Conservation (phyloP, 1,140 invertebrate genomes). For the Melitaea cinxia region DNA sequence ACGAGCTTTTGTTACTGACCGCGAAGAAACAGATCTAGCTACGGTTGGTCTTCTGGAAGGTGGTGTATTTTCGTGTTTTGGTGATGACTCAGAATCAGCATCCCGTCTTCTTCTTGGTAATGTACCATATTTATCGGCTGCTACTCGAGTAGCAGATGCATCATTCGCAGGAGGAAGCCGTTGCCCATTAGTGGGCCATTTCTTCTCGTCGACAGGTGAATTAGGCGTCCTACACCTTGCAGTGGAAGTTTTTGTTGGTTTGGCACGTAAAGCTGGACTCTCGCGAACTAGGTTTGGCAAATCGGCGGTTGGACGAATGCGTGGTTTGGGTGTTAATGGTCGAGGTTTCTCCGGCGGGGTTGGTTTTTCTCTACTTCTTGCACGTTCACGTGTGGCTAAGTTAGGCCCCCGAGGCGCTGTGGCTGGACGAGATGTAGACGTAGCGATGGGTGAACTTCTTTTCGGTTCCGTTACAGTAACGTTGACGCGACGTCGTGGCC, state of each 20-base stretch:
- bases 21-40: slow-evolving; percentile 81
- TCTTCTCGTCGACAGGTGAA: slow-evolving; percentile 86
- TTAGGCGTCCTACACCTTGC: slow-evolving; percentile 83
- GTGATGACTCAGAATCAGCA: slow-evolving; percentile 80
- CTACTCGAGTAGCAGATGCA: slow-evolving; percentile 78
- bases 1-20: slow-evolving; percentile 76
- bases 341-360: slow-evolving; percentile 66
- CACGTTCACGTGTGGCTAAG: slow-evolving; percentile 78
- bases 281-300: slow-evolving; percentile 80
- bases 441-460: slow-evolving; percentile 60
- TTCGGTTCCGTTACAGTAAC: slow-evolving; percentile 70
- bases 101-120: slow-evolving; percentile 86
- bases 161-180: slow-evolving; percentile 62
- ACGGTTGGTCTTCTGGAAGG: slow-evolving; percentile 69
- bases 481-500: slow-evolving; percentile 69
- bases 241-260: slow-evolving; percentile 82
- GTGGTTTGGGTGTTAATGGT: slow-evolving; percentile 82
- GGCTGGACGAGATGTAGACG: slow-evolving; percentile 81
- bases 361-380: slow-evolving; percentile 81
- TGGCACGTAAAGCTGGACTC: slow-evolving; percentile 76
- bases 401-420: slow-evolving; percentile 80
- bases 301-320: slow-evolving; percentile 80
- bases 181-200: slow-evolving; percentile 83
- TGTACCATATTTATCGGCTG: slow-evolving; percentile 88
- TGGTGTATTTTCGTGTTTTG: slow-evolving; percentile 74